phyloP scores from a whole-genome alignment of 2,797 vertebrate genomes.

The Sciaenops ocellatus region DNA sequence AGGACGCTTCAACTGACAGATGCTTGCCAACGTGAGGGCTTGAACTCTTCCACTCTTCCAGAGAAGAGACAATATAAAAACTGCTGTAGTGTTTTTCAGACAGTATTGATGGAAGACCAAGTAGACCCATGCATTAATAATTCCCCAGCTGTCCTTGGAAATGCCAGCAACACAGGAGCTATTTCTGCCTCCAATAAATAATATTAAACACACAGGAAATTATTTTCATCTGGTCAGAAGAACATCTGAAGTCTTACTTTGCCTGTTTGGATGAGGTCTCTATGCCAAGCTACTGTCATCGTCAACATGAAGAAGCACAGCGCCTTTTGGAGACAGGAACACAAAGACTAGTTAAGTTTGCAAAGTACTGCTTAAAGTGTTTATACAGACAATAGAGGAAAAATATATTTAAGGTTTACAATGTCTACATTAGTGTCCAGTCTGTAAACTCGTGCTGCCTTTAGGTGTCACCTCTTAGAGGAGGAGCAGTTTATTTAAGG shows the following conservation, averaged over 20 bases:
- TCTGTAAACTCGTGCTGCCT: neutral
- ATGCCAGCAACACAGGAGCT: conserved; percentile 6
- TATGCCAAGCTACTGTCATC: conserved; percentile 77
- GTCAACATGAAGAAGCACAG: conserved; percentile 83
- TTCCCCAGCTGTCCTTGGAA: conserved; percentile 13
- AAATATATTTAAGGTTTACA: neutral
- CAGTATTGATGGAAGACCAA: conserved; percentile 25
- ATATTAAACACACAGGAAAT: conserved; percentile 3
- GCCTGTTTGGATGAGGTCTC: conserved; percentile 74
- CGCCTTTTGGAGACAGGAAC: conserved; percentile 66
- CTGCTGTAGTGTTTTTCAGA: conserved; percentile 21
- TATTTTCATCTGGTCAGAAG: neutral
- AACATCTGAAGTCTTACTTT: conserved; percentile 71
- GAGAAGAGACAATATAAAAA: conserved; percentile 31
- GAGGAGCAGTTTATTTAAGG: conserved; percentile 24
- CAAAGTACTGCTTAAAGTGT: neutral
- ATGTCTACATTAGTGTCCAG: too few relatives aligned
- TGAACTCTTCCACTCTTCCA: conserved; percentile 23
- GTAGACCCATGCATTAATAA: conserved; percentile 41
- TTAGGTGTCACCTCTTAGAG: conserved; percentile 34
- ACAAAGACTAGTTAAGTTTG: neutral
- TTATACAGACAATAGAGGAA: neutral
- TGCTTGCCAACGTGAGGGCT: conserved; percentile 9
- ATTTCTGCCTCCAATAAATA: conserved; percentile 24
- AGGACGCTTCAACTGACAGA: conserved; percentile 51